Percentiles rank a stretch among this genome's conserved stretches.
Evolutionary conservation across 2,113 vertebrate species (phyloP).

Genomic region (Oncorhynchus tshawytscha): DNA sequence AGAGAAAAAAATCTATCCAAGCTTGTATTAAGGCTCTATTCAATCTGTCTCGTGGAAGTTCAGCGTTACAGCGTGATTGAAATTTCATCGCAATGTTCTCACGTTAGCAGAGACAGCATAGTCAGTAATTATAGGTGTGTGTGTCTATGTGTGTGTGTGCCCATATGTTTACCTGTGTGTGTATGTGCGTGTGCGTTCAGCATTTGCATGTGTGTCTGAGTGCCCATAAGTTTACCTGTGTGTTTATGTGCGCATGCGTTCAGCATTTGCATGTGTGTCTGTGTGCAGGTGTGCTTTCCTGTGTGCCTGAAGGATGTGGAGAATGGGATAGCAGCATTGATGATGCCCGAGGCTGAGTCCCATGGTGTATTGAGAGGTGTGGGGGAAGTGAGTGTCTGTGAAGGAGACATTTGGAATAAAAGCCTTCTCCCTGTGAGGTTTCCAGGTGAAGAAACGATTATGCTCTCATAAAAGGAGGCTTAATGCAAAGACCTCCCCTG

Average conservation of each 20-base stretch:
- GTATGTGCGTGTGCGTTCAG: constrained; percentile 1
- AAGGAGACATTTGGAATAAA: constrained; percentile 60
- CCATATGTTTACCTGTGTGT: neutral
- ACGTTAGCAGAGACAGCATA: too few species aligned
- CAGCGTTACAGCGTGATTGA: too few species aligned
- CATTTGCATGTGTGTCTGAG: constrained; percentile 40
- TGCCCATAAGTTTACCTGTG: neutral
- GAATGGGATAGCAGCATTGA: constrained; percentile 36
- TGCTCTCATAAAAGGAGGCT: constrained; percentile 35
- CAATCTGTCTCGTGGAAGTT: too few species aligned
- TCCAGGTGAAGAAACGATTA: constrained; percentile 41
- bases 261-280: constrained; percentile 37
- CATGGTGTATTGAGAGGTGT: constrained; percentile 46
- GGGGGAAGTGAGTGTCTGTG: constrained; percentile 21
- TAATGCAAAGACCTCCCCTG: constrained; percentile 17
- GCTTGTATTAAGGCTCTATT: too few species aligned
- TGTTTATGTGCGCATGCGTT: neutral
- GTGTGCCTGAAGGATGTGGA: neutral
- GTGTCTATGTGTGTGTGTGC: constrained; percentile 7
- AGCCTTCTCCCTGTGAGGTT: constrained; percentile 43
- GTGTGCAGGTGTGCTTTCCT: constrained; percentile 10
- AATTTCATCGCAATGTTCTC: too few species aligned
- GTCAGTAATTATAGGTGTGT: constrained; percentile 45
- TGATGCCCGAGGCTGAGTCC: constrained; percentile 21
- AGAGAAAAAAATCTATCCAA: too few species aligned